Conservation (phyloP, 2,797 vertebrate species). For the Tragopan temminckii region DNA sequence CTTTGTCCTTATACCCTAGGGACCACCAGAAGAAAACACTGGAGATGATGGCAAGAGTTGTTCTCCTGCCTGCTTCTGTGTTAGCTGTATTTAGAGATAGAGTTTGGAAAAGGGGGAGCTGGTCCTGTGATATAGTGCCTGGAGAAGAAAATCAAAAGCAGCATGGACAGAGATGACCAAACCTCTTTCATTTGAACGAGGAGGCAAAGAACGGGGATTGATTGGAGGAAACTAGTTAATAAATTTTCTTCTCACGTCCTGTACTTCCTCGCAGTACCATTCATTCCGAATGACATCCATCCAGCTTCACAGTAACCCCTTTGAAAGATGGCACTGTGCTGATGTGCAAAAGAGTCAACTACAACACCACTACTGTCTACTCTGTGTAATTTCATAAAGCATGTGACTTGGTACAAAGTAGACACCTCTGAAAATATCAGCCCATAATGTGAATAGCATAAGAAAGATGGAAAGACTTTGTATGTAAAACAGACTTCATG, state of each 20-base stretch:
- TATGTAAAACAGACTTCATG: neutral
- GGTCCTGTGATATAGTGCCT: neutral
- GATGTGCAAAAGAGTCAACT: neutral
- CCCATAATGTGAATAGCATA: neutral
- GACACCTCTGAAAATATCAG: neutral
- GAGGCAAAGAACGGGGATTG: neutral
- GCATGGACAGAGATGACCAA: neutral
- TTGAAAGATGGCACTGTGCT: constrained; percentile 34
- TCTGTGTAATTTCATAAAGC: constrained; percentile 3
- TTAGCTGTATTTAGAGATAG: neutral
- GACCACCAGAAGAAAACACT: neutral
- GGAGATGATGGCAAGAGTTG: neutral
- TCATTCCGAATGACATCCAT: constrained; percentile 39
- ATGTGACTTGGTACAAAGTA: neutral
- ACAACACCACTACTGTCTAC: neutral
- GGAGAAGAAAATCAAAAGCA: neutral
- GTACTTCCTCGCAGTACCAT: constrained; percentile 30
- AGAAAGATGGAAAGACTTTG: neutral
- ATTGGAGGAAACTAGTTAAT: neutral
- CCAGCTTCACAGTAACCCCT: constrained; percentile 29
- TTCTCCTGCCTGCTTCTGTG: neutral
- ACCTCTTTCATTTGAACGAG: neutral
- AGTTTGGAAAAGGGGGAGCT: neutral
- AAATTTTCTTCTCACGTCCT: constrained; percentile 47
- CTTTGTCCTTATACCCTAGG: neutral